phyloP scores from a whole-genome alignment of 2,888 invertebrate genomes.

The Pardosa pseudoannulata region DNA sequence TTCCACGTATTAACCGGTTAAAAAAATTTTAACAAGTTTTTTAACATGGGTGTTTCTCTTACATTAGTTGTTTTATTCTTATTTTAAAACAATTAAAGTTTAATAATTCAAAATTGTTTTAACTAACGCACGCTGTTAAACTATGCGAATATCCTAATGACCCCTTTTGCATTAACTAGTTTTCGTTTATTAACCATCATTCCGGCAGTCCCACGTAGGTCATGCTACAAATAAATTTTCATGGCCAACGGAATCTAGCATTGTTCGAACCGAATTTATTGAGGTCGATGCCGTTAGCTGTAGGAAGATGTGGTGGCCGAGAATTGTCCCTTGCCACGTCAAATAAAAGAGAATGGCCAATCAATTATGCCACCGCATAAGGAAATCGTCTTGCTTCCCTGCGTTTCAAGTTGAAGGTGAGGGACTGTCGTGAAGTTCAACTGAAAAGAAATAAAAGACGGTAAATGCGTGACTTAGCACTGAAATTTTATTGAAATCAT shows the following conservation, averaged over 20 bases:
- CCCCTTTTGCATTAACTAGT: no score
- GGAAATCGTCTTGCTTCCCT: conserved; percentile 43
- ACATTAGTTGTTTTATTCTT: no score
- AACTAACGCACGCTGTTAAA: no score
- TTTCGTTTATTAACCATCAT: no score
- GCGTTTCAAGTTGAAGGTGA: conserved; percentile 67
- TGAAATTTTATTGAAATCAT: background rate
- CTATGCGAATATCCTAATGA: no score
- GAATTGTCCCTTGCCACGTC: background rate
- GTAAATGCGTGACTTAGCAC: background rate
- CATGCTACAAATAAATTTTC: background rate
- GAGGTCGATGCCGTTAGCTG: conserved; percentile 3
- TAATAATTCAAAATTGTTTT: no score
- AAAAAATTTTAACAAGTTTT: no score
- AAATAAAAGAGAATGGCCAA: conserved; percentile 5
- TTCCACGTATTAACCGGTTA: no score
- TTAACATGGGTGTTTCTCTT: no score
- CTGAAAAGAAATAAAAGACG: background rate
- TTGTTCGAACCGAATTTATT: background rate
- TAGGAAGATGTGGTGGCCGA: background rate
- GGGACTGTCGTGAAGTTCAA: background rate
- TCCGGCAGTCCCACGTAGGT: no score
- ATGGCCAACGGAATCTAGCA: background rate
- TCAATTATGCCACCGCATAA: conserved; percentile 17
- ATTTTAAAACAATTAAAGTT: no score